phyloP scores from a whole-genome alignment of 2,888 invertebrate species.

The Neelides folsomi region DNA sequence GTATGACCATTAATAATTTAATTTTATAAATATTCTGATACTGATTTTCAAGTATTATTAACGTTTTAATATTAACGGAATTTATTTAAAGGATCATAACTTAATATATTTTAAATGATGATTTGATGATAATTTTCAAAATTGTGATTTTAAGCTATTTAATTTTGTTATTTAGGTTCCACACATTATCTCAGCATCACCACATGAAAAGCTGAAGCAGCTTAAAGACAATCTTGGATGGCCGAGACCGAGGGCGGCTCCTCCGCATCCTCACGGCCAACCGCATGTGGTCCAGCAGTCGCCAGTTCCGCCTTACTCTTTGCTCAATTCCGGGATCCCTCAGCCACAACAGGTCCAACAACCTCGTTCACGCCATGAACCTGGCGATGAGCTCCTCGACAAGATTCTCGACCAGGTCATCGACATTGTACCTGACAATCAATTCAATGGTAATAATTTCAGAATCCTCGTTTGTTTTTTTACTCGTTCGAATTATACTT shows the following conservation, averaged over 20 bases:
- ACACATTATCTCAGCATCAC: conserved; percentile 45
- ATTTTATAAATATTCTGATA: too few relatives aligned
- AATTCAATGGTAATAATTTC: conserved; percentile 10
- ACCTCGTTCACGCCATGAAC: conserved; percentile 4
- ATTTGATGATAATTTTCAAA: too few relatives aligned
- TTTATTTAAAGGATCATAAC: too few relatives aligned
- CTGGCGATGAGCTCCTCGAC: conserved; percentile 47
- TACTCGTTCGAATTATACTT: background rate
- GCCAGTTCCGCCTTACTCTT: conserved; percentile 37
- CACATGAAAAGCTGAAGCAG: conserved; percentile 43
- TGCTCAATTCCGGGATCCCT: background rate
- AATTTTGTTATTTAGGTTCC: too few relatives aligned
- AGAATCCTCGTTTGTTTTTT: background rate
- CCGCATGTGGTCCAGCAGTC: conserved; percentile 36
- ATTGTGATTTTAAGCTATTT: too few relatives aligned
- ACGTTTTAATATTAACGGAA: too few relatives aligned
- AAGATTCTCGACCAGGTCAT: conserved; percentile 75
- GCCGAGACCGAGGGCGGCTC: too few relatives aligned
- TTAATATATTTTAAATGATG: too few relatives aligned
- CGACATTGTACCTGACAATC: conserved; percentile 58
- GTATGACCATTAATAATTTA: too few relatives aligned
- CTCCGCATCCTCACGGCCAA: conserved; percentile 15
- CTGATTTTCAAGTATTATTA: conserved; percentile 5
- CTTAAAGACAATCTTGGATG: too few relatives aligned
- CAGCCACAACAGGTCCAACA: conserved; percentile 7